A percentile compares a stretch with the other conserved stretches of the same genome.
phyloP scores from a whole-genome alignment of 2,888 invertebrate species.

The Drosophila emarginata region DNA sequence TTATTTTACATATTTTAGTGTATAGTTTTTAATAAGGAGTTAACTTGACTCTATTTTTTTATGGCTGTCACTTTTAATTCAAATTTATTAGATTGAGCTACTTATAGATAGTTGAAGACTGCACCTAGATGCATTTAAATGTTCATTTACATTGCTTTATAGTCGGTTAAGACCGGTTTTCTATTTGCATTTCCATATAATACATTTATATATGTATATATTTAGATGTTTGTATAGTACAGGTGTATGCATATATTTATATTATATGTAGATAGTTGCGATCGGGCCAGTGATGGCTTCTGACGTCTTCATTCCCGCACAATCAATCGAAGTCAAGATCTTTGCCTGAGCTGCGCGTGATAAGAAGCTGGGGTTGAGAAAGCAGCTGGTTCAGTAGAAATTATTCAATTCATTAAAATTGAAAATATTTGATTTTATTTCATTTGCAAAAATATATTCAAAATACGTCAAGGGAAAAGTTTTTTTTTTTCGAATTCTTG shows the following conservation, averaged over 20 bases:
- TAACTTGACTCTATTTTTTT: background rate
- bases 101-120: conserved; percentile 11
- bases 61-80: background rate
- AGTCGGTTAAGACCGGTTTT: conserved; percentile 37
- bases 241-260: conserved; percentile 3
- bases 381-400: conserved; percentile 1
- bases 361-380: conserved; percentile 2
- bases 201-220: background rate
- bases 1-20: background rate
- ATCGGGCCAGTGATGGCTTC: background rate
- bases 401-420: conserved; percentile 1
- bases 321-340: conserved; percentile 5
- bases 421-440: conserved; percentile 20
- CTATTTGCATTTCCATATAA: conserved; percentile 51
- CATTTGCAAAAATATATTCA: conserved; percentile 30
- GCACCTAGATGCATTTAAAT: conserved; percentile 32
- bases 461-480: conserved; percentile 36
- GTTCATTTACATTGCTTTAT: conserved; percentile 36
- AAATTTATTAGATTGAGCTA: background rate
- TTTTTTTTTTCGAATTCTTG: conserved; percentile 43
- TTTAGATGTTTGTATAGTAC: background rate
- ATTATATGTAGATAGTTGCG: background rate
- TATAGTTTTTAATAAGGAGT: background rate
- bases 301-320: background rate
- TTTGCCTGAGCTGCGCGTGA: background rate